phyloP scores from a whole-genome alignment of 2,797 vertebrate species.

The Notamacropus eugenii region DNA sequence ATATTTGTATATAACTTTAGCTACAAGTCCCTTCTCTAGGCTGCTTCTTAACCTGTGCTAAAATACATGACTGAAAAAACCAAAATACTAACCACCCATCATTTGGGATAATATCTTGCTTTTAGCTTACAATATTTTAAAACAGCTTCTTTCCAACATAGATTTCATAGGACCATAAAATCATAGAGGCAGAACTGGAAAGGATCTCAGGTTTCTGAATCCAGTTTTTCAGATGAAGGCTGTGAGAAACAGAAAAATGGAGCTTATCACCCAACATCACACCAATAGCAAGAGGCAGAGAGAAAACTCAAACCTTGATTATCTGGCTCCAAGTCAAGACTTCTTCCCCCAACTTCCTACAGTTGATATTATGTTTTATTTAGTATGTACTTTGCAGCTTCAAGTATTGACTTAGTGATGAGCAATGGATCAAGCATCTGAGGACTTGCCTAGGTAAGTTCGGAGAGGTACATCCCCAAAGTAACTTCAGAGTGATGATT shows the following conservation, averaged over 20 bases:
- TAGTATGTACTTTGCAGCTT: not conserved
- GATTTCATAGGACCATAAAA: not conserved
- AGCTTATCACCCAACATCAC: not conserved
- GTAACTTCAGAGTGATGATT: too few relatives aligned
- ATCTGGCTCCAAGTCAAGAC: not conserved
- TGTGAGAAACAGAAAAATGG: too few relatives aligned
- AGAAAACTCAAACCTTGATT: not conserved
- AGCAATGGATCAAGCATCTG: too few relatives aligned
- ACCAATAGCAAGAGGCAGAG: not conserved
- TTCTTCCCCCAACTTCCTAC: not conserved
- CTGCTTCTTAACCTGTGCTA: not conserved
- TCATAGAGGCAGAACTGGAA: not conserved
- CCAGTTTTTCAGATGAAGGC: too few relatives aligned
- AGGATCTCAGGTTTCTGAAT: too few relatives aligned
- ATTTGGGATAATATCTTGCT: not conserved
- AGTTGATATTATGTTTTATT: not conserved
- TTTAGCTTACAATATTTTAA: not conserved
- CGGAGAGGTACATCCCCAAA: too few relatives aligned
- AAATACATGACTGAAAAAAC: not conserved
- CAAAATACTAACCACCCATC: not conserved
- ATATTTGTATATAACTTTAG: not conserved
- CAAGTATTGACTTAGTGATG: not conserved
- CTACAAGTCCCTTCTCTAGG: too few relatives aligned
- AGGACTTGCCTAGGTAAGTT: too few relatives aligned
- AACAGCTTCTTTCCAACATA: not conserved